Conservation (phyloP, 2,797 vertebrate genomes). For the Megaceryle alcyon region DNA sequence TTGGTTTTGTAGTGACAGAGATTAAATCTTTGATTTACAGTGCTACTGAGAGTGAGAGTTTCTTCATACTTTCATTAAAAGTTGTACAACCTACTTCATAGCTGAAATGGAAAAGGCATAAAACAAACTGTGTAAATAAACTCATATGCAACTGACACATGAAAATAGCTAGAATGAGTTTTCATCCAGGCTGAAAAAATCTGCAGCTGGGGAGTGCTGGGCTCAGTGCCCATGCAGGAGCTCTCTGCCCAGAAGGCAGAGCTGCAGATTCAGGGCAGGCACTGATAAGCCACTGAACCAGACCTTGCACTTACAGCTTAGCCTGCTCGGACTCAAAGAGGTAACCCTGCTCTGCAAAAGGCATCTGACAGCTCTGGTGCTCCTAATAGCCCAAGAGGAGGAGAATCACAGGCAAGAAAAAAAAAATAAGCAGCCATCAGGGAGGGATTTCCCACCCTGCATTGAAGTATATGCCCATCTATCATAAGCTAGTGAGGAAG, state of each 20-base stretch:
- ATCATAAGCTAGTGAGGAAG: not conserved
- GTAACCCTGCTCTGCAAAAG: not conserved
- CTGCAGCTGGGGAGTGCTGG: not conserved
- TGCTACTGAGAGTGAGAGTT: not conserved
- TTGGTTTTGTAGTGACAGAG: not conserved
- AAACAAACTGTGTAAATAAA: not conserved
- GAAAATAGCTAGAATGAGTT: not conserved
- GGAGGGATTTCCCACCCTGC: not conserved
- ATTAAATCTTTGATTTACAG: not conserved
- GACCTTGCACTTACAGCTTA: not conserved
- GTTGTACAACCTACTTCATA: not conserved
- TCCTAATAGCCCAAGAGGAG: not conserved
- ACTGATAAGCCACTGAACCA: not conserved
- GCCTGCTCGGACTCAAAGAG: accelerated
- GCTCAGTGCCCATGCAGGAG: not conserved
- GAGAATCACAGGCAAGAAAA: not conserved
- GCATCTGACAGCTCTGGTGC: not conserved
- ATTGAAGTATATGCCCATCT: not conserved
- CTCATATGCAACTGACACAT: not conserved
- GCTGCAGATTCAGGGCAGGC: not conserved
- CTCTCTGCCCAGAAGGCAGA: not conserved
- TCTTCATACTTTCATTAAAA: not conserved
- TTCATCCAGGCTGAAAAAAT: not conserved
- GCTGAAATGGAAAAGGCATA: not conserved
- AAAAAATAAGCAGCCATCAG: not conserved